Evolutionary conservation across 1,140 invertebrate species (phyloP).

Genomic region (Centruroides sculpturatus): DNA sequence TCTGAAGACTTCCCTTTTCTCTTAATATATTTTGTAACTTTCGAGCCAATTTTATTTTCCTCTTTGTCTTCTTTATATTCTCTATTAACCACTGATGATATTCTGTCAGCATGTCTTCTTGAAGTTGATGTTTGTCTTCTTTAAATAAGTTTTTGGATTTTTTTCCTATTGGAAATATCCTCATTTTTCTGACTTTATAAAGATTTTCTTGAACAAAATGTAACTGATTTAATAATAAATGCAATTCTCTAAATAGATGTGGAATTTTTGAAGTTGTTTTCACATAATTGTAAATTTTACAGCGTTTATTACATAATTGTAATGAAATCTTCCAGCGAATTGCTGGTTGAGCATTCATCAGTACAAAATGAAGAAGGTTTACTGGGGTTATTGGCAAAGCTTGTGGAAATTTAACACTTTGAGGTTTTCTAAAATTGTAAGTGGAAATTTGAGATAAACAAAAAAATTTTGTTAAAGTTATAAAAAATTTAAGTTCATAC

Average conservation of each 20-base stretch:
- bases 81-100: too few species aligned
- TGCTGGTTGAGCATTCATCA: slow-evolving; percentile 37
- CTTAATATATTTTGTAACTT: too few species aligned
- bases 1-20: too few species aligned
- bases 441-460: too few species aligned
- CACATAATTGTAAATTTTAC: slow-evolving; percentile 8
- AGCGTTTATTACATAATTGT: slow-evolving; percentile 10
- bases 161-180: neutral
- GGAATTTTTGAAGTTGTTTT: slow-evolving; percentile 4
- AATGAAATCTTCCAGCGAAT: slow-evolving; percentile 11
- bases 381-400: slow-evolving; percentile 43
- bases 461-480: neutral
- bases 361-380: slow-evolving; percentile 54
- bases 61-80: too few species aligned
- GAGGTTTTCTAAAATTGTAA: slow-evolving; percentile 41
- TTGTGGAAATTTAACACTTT: slow-evolving; percentile 52
- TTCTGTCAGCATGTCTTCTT: too few species aligned
- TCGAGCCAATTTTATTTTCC: too few species aligned
- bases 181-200: neutral
- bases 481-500: slow-evolving; percentile 29
- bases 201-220: slow-evolving; percentile 5
- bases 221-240: slow-evolving; percentile 2
- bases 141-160: too few species aligned
- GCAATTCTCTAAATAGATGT: slow-evolving; percentile 1
- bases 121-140: too few species aligned